A percentile compares a stretch with the other conserved stretches of the same genome.
Evolutionary conservation across 2,113 vertebrate species (phyloP).

Genomic region (Genyomyrus donnyi): DNA sequence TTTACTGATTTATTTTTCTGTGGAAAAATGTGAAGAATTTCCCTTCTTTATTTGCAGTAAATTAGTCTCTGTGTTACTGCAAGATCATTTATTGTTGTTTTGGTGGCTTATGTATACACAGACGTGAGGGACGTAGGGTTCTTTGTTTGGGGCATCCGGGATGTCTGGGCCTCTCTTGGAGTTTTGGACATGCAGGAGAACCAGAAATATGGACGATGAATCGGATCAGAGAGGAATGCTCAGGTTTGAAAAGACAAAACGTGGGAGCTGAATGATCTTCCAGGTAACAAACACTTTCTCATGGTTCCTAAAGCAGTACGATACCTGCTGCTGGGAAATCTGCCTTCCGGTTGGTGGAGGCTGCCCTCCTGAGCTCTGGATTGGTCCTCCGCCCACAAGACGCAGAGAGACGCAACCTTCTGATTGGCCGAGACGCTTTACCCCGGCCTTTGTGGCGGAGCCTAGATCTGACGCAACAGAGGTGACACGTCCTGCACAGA

Average conservation of each 20-base stretch:
- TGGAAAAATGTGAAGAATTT: background rate
- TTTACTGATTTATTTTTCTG: background rate
- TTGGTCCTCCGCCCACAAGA: background rate
- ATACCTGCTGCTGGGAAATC: background rate
- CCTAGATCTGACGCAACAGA: background rate
- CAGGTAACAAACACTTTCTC: background rate
- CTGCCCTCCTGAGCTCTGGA: background rate
- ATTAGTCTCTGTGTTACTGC: background rate
- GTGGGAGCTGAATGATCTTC: background rate
- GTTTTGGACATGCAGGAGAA: background rate
- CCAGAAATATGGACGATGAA: background rate
- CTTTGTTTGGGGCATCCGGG: background rate
- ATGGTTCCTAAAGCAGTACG: background rate
- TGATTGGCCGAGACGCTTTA: background rate
- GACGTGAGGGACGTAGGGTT: background rate
- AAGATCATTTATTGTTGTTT: background rate
- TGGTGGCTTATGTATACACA: background rate
- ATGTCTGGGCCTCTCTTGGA: background rate
- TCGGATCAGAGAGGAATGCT: background rate
- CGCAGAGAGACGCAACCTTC: background rate
- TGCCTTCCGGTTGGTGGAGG: background rate
- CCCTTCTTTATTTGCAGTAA: background rate
- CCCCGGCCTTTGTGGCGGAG: background rate
- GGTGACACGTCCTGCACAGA: background rate
- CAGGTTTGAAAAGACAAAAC: background rate